Base-by-base conservation (phyloP, 2,888 invertebrate species). In the Drosophila neutralis region DNA sequence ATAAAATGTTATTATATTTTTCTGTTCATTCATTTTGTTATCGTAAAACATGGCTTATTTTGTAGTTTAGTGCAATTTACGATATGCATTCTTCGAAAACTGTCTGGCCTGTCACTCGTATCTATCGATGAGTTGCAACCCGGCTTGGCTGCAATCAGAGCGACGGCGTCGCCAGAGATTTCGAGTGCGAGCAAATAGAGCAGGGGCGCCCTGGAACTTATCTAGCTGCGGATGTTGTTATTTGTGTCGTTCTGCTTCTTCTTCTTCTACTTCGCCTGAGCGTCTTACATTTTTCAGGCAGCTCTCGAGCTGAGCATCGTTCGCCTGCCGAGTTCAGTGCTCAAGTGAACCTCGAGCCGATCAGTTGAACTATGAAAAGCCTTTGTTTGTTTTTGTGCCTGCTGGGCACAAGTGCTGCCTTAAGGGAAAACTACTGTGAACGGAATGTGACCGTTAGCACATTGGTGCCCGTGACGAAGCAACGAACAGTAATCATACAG, bases 221-320 rank as follows among this genome's bases (percentile, higher is more conserved):
- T 83, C 84, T 83, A 76, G 68, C 75, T 65, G 76, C 83, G 83
- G 83, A 84, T 89, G 86, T 81, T 64, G 54, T 68, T 73, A 62
- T 63, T 49, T 18, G 15, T 18, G 18, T 5, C 10, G 27, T 24
- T 18, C 27, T n/a, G 6, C 36, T 31, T 15, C 15, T 10, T 21
- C 31, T 57, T 42, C 21, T 10, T 57, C 8, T 5, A 31, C 11
- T 42, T 51, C 52, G 56, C 52, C 29, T 35, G 40, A 65, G 56
- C 54, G 54, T 42, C 33, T 27, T 33, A 24, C 5, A 8, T 29
- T 5, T 13, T 36, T 64, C 11, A 56, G 51, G 27, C 45, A 73
- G 85, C 56, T 69, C 72, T 75, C 79, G 58, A 82, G 87, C 64
- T 40, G 52, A 62, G 36, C 59, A 51, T 52, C 53, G 52, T 8